Evolutionary conservation across 2,113 vertebrate species (phyloP).

Genomic region (Hippopotamus amphibius): DNA sequence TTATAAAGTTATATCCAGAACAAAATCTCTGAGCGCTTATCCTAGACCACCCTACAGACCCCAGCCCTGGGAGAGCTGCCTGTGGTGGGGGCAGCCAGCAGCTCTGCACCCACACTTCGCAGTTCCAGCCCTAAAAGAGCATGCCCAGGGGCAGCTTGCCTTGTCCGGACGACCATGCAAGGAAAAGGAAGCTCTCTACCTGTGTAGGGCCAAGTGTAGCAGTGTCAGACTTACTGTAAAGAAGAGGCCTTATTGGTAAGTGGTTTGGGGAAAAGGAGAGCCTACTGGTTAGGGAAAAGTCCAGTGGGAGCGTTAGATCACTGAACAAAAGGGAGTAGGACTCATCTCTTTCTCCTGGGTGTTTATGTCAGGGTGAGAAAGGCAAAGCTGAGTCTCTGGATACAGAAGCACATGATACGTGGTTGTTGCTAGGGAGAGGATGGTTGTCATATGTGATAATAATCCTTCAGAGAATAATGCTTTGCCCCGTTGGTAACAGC

Average conservation of each 20-base stretch:
- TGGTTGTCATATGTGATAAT: neutral
- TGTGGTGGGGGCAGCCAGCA: neutral
- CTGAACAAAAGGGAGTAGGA: neutral
- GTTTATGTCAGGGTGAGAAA: neutral
- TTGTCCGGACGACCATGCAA: neutral
- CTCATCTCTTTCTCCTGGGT: neutral
- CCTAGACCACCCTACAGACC: neutral
- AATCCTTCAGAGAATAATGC: neutral
- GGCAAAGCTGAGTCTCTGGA: neutral
- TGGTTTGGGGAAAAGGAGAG: neutral
- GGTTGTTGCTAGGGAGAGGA: slow-evolving; percentile 47
- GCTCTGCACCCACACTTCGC: neutral
- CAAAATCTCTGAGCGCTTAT: neutral
- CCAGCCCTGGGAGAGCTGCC: no score
- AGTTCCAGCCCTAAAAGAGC: neutral
- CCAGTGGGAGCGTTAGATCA: neutral
- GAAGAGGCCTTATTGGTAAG: neutral
- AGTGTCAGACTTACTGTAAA: neutral
- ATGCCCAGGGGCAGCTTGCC: neutral
- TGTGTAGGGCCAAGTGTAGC: neutral
- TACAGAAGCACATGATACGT: neutral
- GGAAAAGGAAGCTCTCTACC: neutral
- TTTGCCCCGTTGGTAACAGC: neutral
- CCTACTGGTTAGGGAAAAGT: neutral
- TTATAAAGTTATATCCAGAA: neutral